A percentile compares a stretch with the other conserved stretches of the same genome.
These are phyloP conservation scores for Trisateles emortualis DNA, from an alignment of 2,888 invertebrate species.

Conservation along the genomic window DNA sequence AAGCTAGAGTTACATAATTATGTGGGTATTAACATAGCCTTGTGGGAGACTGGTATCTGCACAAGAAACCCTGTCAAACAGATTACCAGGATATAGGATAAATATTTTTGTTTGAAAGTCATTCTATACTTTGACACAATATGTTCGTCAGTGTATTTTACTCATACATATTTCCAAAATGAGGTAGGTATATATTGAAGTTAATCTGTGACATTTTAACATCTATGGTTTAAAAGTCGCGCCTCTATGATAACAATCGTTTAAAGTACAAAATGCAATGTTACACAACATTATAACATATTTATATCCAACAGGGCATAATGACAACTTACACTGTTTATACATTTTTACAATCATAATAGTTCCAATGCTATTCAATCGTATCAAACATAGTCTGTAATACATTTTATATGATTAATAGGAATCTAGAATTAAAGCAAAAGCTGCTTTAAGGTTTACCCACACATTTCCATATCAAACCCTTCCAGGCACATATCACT, in stretches of 20 bases:
- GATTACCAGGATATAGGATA: too few species aligned
- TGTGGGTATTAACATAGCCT: too few species aligned
- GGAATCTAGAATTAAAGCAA: background rate
- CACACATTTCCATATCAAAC: background rate
- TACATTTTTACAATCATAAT: constrained; percentile 21
- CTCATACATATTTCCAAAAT: too few species aligned
- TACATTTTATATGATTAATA: background rate
- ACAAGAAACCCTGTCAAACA: too few species aligned
- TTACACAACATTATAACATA: constrained; percentile 32
- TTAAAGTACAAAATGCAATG: constrained; percentile 48
- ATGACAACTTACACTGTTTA: constrained; percentile 33
- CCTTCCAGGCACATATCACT: too few species aligned
- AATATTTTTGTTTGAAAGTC: too few species aligned
- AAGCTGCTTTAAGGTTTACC: constrained; percentile 1
- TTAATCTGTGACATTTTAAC: constrained; percentile 1
- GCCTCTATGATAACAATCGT: constrained; percentile 19
- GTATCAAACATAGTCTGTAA: background rate
- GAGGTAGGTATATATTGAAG: background rate
- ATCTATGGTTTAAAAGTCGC: constrained; percentile 11
- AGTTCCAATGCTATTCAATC: background rate
- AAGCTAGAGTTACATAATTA: too few species aligned
- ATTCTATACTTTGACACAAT: too few species aligned
- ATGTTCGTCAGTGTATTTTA: too few species aligned
- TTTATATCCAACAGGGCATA: constrained; percentile 19
- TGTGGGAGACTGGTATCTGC: too few species aligned